Conservation (phyloP, 2,888 invertebrate genomes). For the Cybosia mesomella region DNA sequence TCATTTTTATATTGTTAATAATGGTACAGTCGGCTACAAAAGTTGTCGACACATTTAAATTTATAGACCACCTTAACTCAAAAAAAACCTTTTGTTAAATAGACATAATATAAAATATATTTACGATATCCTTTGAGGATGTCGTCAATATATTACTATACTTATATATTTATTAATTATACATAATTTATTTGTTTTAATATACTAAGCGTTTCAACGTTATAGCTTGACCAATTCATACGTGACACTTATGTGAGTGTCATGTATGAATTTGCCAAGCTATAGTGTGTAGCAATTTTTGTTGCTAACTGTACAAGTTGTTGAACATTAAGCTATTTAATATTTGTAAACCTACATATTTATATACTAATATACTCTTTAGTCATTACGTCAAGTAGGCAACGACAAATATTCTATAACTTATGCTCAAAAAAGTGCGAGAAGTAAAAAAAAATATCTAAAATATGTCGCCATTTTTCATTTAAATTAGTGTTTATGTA, state of each 20-base stretch:
- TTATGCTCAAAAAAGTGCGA: constrained; percentile 20
- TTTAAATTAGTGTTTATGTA: constrained; percentile 31
- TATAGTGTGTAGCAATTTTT: neutral
- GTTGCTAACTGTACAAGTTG: constrained; percentile 11
- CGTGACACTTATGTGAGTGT: too few relatives aligned
- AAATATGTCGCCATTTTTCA: constrained; percentile 15
- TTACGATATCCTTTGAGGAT: neutral
- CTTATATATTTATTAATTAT: neutral
- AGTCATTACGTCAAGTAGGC: constrained; percentile 17
- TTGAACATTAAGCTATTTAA: constrained; percentile 8
- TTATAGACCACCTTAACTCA: neutral
- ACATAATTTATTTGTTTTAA: neutral
- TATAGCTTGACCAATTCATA: too few relatives aligned
- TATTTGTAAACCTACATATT: constrained; percentile 14
- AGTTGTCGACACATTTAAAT: neutral
- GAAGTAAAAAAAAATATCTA: constrained; percentile 10
- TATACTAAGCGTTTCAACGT: neutral
- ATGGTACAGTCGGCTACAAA: constrained; percentile 1
- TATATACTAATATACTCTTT: constrained; percentile 20
- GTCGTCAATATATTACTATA: too few relatives aligned
- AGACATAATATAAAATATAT: neutral
- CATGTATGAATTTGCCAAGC: too few relatives aligned
- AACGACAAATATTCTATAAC: constrained; percentile 11
- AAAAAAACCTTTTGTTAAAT: neutral
- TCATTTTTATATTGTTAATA: constrained; percentile 8